A percentile compares a stretch with the other conserved stretches of the same genome.
These are phyloP conservation scores for Garra rufa DNA, from an alignment of 2,113 vertebrate species.

Conservation along the genomic window DNA sequence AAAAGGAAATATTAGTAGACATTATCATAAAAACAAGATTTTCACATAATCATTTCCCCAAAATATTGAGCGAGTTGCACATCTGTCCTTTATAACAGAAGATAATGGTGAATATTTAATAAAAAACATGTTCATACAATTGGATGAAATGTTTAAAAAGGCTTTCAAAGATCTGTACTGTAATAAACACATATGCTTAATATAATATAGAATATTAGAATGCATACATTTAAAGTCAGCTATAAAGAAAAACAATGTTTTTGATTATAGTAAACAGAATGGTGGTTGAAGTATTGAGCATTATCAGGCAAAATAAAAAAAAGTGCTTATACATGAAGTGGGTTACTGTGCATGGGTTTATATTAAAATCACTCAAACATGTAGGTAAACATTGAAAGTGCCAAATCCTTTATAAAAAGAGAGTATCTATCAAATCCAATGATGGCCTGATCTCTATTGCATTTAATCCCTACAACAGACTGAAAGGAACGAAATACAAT, in stretches of 20 bases:
- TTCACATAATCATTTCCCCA: not conserved
- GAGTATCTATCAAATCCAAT: slow-evolving; percentile 30
- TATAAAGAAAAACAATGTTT: not conserved
- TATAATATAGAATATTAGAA: not conserved
- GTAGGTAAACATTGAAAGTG: not conserved
- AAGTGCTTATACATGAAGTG: slow-evolving; percentile 7
- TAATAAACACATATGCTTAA: not conserved
- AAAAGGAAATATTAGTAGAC: slow-evolving; percentile 35
- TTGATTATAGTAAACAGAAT: not conserved
- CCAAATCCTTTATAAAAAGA: slow-evolving; percentile 10
- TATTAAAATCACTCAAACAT: slow-evolving; percentile 8
- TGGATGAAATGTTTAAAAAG: not conserved
- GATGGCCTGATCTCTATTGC: slow-evolving; percentile 42
- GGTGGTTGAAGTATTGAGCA: not conserved
- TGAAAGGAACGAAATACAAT: slow-evolving; percentile 35
- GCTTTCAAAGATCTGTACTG: not conserved
- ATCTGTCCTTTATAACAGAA: not conserved
- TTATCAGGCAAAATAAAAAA: not conserved
- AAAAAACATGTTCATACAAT: not conserved
- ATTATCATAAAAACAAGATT: not conserved
- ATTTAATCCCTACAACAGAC: slow-evolving; percentile 55
- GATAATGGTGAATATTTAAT: not conserved
- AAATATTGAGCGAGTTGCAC: not conserved
- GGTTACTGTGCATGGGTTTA: slow-evolving; percentile 21
- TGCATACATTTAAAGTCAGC: not conserved